A percentile compares a stretch with the other conserved stretches of the same genome.
Conservation (phyloP, 2,113 vertebrate genomes). For the Caracal caracal region DNA sequence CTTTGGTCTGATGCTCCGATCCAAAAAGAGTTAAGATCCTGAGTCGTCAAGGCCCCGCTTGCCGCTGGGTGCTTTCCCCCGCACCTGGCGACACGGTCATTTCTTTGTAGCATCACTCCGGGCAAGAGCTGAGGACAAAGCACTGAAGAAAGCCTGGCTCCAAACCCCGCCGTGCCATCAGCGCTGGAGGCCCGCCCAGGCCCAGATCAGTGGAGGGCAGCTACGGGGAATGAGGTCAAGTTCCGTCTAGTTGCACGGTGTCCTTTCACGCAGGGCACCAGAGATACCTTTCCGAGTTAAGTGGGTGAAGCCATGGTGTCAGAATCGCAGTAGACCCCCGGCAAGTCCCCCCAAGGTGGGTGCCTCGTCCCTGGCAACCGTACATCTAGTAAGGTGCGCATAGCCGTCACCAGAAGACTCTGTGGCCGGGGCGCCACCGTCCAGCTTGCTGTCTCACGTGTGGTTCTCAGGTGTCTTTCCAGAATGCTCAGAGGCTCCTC, state of each 20-base stretch:
- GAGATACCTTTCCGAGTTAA: background rate
- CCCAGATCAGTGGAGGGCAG: background rate
- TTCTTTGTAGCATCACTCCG: background rate
- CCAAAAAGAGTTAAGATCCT: too few relatives aligned
- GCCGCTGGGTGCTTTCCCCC: background rate
- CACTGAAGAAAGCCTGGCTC: background rate
- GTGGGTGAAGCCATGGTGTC: rapidly evolving
- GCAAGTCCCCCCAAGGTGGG: background rate
- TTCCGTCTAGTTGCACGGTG: rapidly evolving
- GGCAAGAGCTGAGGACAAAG: background rate
- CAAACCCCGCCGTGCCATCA: background rate
- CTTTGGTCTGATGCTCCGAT: background rate
- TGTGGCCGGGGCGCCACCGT: rapidly evolving
- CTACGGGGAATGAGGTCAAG: rapidly evolving
- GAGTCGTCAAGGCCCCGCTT: rapidly evolving
- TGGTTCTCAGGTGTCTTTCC: background rate
- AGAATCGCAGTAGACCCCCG: background rate
- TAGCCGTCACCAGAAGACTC: rapidly evolving
- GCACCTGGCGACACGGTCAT: rapidly evolving
- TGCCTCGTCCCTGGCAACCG: rapidly evolving
- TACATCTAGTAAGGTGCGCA: rapidly evolving
- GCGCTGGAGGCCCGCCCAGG: rapidly evolving
- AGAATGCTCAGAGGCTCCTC: background rate
- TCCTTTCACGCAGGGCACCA: background rate
- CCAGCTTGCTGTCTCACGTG: rapidly evolving